Base-by-base conservation (phyloP, 2,888 invertebrate genomes). In the Anoncus sp. region DNA sequence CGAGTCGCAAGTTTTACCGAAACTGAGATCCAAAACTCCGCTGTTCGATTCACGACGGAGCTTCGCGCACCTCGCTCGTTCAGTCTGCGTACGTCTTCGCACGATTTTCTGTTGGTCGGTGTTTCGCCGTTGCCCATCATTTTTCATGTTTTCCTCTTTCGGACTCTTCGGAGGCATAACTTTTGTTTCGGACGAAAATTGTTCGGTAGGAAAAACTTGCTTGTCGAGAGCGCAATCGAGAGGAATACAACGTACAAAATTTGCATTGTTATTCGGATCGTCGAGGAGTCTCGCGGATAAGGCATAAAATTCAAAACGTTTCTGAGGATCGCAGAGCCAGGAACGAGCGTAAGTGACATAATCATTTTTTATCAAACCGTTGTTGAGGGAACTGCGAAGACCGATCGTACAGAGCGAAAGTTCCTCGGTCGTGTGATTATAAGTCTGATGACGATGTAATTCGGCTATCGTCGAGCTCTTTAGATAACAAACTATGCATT, bases 381-480 rank as follows among this genome's bases (percentile, higher is more conserved):
- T 49, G 10, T 47, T 59, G 5, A 57, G 20, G 1, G 20, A 18
- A 16, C 83, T 82, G 55, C 85, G 86, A 49, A 85, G 82, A 14
- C 82, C 81, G 24, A 89, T 84, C 2, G 85, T 80, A 4, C 86
- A 83, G 1, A 86, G 72, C 0, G 89, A 89, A 27, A 89, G 79
- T 63, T 89, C 87, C 75, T 87, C 85, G 9, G 81, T 43, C 4
- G 85, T 86, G 55, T 88, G 89, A 51, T 72, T 67, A 35, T 81
- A 82, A 0, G 83, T 83, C 55, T 89, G 87, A 80, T 89, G 88
- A 62, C 83, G 77, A 63, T 89, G 88, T 12, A 89, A 81, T 35
- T 86, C 84, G 1, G 63, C 65, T 7, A 86, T 40, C n/a, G 87
- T 85, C 10, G 51, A 38, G 49, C 79, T 84, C 18, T 75, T 38